Evolutionary conservation across 1,140 invertebrate species (phyloP).

Genomic region (Drosophila subpulchrella): DNA sequence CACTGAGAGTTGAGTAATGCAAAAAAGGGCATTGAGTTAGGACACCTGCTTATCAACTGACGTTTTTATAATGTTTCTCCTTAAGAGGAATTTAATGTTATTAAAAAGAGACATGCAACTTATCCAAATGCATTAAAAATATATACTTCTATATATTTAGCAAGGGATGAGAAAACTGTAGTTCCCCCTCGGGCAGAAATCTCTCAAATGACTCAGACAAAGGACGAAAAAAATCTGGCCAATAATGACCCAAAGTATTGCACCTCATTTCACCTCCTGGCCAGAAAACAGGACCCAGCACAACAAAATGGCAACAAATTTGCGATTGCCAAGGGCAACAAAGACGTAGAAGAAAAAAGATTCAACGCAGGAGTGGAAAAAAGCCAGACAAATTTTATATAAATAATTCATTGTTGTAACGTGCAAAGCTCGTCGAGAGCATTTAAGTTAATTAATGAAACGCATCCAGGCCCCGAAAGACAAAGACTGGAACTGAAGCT

Average conservation of each 20-base stretch:
- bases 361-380: conserved; percentile 35
- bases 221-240: conserved; percentile 43
- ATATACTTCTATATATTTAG: conserved; percentile 1
- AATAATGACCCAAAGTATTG: conserved; percentile 56
- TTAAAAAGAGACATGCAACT: conserved; percentile 28
- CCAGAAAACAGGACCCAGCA: conserved; percentile 22
- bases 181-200: background rate
- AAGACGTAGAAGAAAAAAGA: conserved; percentile 35
- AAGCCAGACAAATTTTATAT: conserved; percentile 82
- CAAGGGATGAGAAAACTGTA: too few species aligned
- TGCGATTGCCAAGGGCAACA: conserved; percentile 42
- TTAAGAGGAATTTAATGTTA: conserved; percentile 39
- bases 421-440: conserved; percentile 79
- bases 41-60: conserved; percentile 18
- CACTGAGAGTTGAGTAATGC: background rate
- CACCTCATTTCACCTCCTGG: conserved; percentile 59
- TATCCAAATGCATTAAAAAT: background rate
- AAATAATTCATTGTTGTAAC: conserved; percentile 84
- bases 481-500: conserved; percentile 35
- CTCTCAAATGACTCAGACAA: background rate
- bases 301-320: conserved; percentile 57
- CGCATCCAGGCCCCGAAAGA: conserved; percentile 52
- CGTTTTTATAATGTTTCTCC: conserved; percentile 1
- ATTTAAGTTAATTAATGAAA: conserved; percentile 84
- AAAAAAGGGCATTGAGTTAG: conserved; percentile 8